phyloP scores from a whole-genome alignment of 2,888 invertebrate species.

The Furcula furcula region DNA sequence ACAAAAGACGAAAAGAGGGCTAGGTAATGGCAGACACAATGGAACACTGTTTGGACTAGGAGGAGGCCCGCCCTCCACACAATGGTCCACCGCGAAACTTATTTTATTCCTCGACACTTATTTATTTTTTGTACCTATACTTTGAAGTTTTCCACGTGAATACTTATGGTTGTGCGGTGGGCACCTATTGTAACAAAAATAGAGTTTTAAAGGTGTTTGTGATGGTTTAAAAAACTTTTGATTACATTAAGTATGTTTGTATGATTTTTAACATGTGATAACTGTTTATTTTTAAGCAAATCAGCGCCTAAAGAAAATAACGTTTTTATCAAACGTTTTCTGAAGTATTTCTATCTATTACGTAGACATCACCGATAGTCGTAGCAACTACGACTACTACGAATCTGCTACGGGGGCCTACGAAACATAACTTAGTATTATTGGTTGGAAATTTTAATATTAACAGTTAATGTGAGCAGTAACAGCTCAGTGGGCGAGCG shows the following conservation, averaged over 20 bases:
- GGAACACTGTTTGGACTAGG: constrained; percentile 78
- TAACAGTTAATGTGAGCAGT: too few species aligned
- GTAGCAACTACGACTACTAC: constrained; percentile 25
- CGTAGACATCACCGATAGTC: constrained; percentile 3
- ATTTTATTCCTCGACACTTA: constrained; percentile 72
- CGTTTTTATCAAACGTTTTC: too few species aligned
- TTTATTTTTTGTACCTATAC: constrained; percentile 61
- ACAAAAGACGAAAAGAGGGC: constrained; percentile 79
- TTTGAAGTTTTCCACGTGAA: constrained; percentile 48
- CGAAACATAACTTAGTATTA: too few species aligned
- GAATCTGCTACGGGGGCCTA: constrained; percentile 17
- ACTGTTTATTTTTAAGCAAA: too few species aligned
- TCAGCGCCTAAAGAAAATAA: too few species aligned
- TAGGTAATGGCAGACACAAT: constrained; percentile 80
- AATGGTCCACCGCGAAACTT: constrained; percentile 71
- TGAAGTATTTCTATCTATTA: too few species aligned
- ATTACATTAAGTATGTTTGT: too few species aligned
- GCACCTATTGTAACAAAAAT: constrained; percentile 16
- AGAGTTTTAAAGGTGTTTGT: constrained; percentile 9
- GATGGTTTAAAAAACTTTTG: not conserved
- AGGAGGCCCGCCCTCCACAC: constrained; percentile 58
- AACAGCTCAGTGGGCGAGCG: too few species aligned
- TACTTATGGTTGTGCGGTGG: constrained; percentile 21
- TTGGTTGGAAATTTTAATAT: too few species aligned
- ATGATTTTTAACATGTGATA: too few species aligned